phyloP scores from a whole-genome alignment of 2,113 vertebrate species.

The Otocyon megalotis region DNA sequence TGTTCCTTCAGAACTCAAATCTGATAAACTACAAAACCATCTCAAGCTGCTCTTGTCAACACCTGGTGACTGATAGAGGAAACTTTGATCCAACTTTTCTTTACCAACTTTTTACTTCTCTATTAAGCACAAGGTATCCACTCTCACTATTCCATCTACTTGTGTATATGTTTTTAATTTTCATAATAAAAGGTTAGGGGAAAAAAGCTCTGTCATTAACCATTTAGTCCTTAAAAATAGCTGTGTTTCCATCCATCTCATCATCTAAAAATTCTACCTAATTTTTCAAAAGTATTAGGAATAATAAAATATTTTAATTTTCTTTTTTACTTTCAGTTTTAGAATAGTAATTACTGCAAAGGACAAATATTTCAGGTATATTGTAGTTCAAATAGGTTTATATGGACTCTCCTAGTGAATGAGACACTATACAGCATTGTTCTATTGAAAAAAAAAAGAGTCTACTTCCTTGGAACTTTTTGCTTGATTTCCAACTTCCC shows the following conservation, averaged over 20 bases:
- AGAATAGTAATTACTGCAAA: constrained; percentile 18
- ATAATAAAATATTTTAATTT: background rate
- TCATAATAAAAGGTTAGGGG: background rate
- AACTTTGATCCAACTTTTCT: constrained; percentile 27
- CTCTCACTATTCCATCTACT: background rate
- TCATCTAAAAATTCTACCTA: constrained; percentile 48
- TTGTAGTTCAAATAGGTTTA: constrained; percentile 25
- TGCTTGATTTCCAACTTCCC: constrained; percentile 32
- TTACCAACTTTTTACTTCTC: constrained; percentile 14
- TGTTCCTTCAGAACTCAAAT: background rate
- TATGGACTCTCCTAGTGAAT: background rate
- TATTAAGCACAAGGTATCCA: background rate
- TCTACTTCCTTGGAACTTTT: background rate
- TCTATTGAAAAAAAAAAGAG: background rate
- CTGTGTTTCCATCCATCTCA: background rate
- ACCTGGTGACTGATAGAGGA: background rate
- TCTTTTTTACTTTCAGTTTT: constrained; percentile 35
- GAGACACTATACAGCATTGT: constrained; percentile 23
- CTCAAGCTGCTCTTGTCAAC: background rate
- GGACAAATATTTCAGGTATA: constrained; percentile 46
- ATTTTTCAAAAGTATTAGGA: constrained; percentile 58
- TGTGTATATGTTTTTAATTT: constrained; percentile 28
- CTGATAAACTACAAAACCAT: background rate
- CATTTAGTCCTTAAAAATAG: constrained; percentile 36
- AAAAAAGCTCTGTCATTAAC: background rate